These are phyloP conservation scores for Neolamprologus fasciatus DNA, from an alignment of 2,113 vertebrate genomes.

Conservation along the genomic window DNA sequence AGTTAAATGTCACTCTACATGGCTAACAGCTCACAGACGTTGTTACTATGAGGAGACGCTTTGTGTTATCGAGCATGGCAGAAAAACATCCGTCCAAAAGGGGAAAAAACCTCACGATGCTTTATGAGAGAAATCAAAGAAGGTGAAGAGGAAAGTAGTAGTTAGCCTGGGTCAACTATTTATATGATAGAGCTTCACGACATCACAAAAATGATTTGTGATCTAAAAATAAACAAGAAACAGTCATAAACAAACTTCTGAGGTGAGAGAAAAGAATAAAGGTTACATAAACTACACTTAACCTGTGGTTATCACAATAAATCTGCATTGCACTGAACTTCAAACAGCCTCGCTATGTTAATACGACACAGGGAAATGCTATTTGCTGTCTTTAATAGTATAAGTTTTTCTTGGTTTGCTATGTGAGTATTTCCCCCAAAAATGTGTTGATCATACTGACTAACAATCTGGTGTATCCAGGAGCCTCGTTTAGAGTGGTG, in stretches of 20 bases:
- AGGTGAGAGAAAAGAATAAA: rapidly evolving
- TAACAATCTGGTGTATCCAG: neutral
- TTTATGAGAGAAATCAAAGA: rapidly evolving
- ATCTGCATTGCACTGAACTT: neutral
- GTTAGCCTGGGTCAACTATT: neutral
- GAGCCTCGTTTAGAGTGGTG: neutral
- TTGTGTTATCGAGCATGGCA: neutral
- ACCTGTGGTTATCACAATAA: neutral
- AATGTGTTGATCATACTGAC: neutral
- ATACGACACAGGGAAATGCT: rapidly evolving
- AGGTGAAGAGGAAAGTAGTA: neutral
- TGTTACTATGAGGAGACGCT: neutral
- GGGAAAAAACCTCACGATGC: rapidly evolving
- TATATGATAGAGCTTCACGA: neutral
- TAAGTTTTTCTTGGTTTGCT: neutral
- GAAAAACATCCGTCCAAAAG: rapidly evolving
- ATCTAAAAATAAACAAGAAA: neutral
- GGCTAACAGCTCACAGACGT: neutral
- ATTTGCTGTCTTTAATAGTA: neutral
- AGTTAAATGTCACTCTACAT: neutral
- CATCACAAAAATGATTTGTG: neutral
- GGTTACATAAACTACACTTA: rapidly evolving
- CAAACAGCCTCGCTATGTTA: neutral
- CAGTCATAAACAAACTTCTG: neutral
- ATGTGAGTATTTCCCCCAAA: neutral